Evolutionary conservation across 2,888 invertebrate species (phyloP).

Genomic region (Cheilosia variabilis): DNA sequence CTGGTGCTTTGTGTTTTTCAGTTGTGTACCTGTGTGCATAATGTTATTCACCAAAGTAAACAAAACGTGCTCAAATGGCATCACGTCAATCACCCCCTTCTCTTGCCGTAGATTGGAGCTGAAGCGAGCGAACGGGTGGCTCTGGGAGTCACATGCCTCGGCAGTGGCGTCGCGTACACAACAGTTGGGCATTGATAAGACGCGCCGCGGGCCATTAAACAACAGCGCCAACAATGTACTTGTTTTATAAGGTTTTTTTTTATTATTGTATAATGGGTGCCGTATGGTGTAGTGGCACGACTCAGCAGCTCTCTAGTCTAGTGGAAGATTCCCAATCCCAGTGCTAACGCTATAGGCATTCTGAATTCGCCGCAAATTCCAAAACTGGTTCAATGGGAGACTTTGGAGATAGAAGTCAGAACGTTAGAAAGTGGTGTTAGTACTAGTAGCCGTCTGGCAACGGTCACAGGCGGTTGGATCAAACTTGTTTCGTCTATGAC

Average conservation of each 20-base stretch:
- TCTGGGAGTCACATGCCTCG: conserved; percentile 54
- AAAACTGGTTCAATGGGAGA: conserved; percentile 60
- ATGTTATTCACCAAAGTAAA: conserved; percentile 74
- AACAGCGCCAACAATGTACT: conserved; percentile 56
- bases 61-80: conserved; percentile 71
- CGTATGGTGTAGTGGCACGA: conserved; percentile 46
- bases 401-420: background rate
- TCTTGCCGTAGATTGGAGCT: background rate
- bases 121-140: conserved; percentile 34
- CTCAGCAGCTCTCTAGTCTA: conserved; percentile 19
- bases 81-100: conserved; percentile 55
- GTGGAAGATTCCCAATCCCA: conserved; percentile 67
- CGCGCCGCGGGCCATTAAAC: conserved; percentile 68
- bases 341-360: background rate
- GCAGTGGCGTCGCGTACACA: conserved; percentile 55
- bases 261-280: conserved; percentile 31
- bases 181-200: conserved; percentile 72
- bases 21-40: conserved; percentile 51
- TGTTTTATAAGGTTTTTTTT: conserved; percentile 19
- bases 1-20: conserved; percentile 46
- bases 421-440: background rate
- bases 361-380: conserved; percentile 61
- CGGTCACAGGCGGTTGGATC: background rate
- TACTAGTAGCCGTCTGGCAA: background rate
- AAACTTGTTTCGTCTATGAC: background rate